Evolutionary conservation across 2,888 invertebrate genomes (phyloP).

Genomic region (Chironomus tentans): DNA sequence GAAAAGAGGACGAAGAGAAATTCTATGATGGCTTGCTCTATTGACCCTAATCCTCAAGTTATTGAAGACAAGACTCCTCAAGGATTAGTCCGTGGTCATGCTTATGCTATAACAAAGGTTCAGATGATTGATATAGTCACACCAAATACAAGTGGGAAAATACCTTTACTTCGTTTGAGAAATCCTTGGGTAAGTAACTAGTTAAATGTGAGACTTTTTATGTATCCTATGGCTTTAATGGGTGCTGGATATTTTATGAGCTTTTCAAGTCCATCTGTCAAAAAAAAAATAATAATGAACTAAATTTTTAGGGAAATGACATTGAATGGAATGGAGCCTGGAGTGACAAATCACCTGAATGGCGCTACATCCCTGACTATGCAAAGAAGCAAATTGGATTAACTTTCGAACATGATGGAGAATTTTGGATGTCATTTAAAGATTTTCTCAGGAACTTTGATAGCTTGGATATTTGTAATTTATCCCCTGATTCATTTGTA

Average conservation of each 20-base stretch:
- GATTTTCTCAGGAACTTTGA: slow-evolving; percentile 78
- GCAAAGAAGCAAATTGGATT: slow-evolving; percentile 81
- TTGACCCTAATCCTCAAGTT: slow-evolving; percentile 81
- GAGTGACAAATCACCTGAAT: slow-evolving; percentile 87
- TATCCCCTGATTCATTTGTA: slow-evolving; percentile 85
- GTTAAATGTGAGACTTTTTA: too few species aligned
- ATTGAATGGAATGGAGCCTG: slow-evolving; percentile 92
- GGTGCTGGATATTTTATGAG: too few species aligned
- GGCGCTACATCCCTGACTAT: slow-evolving; percentile 76
- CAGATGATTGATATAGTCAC: slow-evolving; percentile 72
- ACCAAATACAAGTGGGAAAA: slow-evolving; percentile 65
- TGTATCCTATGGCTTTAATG: too few species aligned
- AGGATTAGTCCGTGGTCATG: slow-evolving; percentile 85
- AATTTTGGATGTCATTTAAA: slow-evolving; percentile 95
- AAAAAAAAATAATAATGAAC: too few species aligned
- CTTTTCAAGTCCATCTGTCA: too few species aligned
- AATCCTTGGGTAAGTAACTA: slow-evolving; percentile 65
- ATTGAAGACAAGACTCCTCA: slow-evolving; percentile 69
- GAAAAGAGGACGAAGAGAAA: slow-evolving; percentile 82
- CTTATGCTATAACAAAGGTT: slow-evolving; percentile 84
- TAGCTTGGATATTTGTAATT: slow-evolving; percentile 87
- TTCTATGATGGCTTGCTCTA: slow-evolving; percentile 92
- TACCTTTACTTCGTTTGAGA: slow-evolving; percentile 71
- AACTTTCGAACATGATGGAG: slow-evolving; percentile 86
- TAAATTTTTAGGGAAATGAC: slow-evolving; percentile 65